Conservation (phyloP, 2,888 invertebrate species). For the Oscheius sp. region DNA sequence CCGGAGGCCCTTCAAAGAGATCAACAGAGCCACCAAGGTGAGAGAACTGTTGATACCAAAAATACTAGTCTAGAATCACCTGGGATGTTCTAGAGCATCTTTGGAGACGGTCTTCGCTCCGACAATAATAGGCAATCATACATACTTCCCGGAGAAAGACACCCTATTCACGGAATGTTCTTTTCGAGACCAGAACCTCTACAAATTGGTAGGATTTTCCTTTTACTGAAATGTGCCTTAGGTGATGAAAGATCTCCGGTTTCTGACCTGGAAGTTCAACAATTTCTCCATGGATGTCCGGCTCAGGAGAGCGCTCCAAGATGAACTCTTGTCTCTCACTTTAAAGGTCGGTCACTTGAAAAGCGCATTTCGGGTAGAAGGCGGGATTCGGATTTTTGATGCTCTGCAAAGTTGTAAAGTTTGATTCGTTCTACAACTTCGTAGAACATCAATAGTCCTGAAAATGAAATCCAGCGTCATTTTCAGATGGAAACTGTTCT, state of each 20-base stretch:
- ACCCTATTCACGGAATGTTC: constrained; percentile 24
- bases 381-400: too few species aligned
- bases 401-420: too few species aligned
- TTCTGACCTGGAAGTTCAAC: constrained; percentile 32
- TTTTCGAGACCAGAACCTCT: constrained; percentile 21
- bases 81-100: constrained; percentile 9
- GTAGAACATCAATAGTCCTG: too few species aligned
- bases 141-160: constrained; percentile 34
- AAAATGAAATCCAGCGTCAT: background rate
- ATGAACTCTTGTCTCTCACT: background rate
- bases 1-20: background rate
- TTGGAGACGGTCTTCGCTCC: constrained; percentile 10
- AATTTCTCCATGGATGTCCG: constrained; percentile 21
- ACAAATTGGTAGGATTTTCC: constrained; percentile 24
- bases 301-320: background rate
- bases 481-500: constrained; percentile 24
- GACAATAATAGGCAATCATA: constrained; percentile 12
- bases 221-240: background rate
- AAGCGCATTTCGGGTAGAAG: too few species aligned
- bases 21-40: constrained; percentile 27
- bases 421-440: too few species aligned
- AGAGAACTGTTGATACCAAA: background rate
- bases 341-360: background rate
- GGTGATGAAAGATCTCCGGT: constrained; percentile 36
- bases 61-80: background rate